Percentiles rank a stretch among this genome's conserved stretches.
Evolutionary conservation across 2,797 vertebrate genomes (phyloP).

Genomic region (Distichodus sexfasciatus): DNA sequence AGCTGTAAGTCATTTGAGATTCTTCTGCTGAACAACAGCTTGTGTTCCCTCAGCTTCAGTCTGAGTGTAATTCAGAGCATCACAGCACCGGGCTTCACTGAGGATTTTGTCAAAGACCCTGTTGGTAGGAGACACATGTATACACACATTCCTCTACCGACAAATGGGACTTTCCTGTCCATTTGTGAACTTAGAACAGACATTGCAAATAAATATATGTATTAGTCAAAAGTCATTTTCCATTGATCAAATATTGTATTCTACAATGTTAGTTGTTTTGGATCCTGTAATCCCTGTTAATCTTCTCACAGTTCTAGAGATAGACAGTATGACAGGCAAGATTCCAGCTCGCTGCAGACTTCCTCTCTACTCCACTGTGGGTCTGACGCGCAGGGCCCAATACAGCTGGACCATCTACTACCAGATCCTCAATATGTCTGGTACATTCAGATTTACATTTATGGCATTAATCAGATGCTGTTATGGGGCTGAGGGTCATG

Average conservation of each 20-base stretch:
- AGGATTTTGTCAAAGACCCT: conserved; percentile 53
- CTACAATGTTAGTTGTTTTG: not conserved
- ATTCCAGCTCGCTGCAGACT: conserved; percentile 76
- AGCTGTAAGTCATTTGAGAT: conserved; percentile 68
- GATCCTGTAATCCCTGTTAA: not conserved
- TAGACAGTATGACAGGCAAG: conserved; percentile 72
- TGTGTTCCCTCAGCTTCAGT: conserved; percentile 77
- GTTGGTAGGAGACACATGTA: conserved; percentile 31
- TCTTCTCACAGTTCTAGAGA: conserved; percentile 71
- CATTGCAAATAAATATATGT: not conserved
- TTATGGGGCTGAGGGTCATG: no score
- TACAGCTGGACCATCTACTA: conserved; percentile 87
- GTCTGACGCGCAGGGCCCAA: conserved; percentile 61
- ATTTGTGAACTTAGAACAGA: not conserved
- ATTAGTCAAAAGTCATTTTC: not conserved
- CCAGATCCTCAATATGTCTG: conserved; percentile 66
- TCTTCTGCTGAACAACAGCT: conserved; percentile 79
- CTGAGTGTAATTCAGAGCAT: conserved; percentile 78
- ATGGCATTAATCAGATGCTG: no score
- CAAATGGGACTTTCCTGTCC: not conserved
- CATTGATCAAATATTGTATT: not conserved
- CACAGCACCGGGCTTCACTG: conserved; percentile 48
- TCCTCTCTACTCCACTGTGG: conserved; percentile 67
- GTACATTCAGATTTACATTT: no score
- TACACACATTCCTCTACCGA: not conserved